These are phyloP conservation scores for Lydus trimaculatus DNA, from an alignment of 2,888 invertebrate genomes.

Conservation along the genomic window DNA sequence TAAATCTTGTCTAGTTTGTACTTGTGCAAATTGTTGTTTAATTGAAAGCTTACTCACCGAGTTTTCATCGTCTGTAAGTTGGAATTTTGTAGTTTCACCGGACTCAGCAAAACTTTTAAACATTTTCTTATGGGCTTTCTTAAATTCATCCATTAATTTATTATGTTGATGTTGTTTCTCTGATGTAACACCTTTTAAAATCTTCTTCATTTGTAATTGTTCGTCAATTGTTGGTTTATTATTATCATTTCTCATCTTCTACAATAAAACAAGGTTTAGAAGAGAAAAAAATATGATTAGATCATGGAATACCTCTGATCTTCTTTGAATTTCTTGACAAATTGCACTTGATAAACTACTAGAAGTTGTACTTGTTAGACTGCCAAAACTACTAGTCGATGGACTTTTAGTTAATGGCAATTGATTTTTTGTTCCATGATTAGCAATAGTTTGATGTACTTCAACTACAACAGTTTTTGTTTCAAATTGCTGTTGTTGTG, in stretches of 20 bases:
- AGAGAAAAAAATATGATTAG: background rate
- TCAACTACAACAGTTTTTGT: slow-evolving; percentile 77
- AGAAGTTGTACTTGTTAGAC: slow-evolving; percentile 54
- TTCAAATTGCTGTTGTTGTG: slow-evolving; percentile 54
- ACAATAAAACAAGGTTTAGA: slow-evolving; percentile 27
- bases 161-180: slow-evolving; percentile 75
- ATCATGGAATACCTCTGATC: slow-evolving; percentile 69
- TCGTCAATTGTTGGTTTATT: slow-evolving; percentile 56
- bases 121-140: slow-evolving; percentile 87
- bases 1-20: too few species aligned
- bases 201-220: slow-evolving; percentile 57
- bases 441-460: slow-evolving; percentile 68
- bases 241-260: slow-evolving; percentile 49
- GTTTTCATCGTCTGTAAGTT: background rate
- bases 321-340: slow-evolving; percentile 72
- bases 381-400: slow-evolving; percentile 55
- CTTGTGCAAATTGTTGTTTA: too few species aligned
- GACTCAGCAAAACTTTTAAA: slow-evolving; percentile 63
- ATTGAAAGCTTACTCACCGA: background rate
- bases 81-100: slow-evolving; percentile 17
- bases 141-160: slow-evolving; percentile 89
- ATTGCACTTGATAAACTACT: slow-evolving; percentile 73
- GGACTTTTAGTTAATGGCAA: slow-evolving; percentile 54
- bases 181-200: slow-evolving; percentile 63
- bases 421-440: slow-evolving; percentile 44